These are phyloP conservation scores for Drosophila guanche DNA, from an alignment of 1,140 invertebrate species.

Conservation along the genomic window DNA sequence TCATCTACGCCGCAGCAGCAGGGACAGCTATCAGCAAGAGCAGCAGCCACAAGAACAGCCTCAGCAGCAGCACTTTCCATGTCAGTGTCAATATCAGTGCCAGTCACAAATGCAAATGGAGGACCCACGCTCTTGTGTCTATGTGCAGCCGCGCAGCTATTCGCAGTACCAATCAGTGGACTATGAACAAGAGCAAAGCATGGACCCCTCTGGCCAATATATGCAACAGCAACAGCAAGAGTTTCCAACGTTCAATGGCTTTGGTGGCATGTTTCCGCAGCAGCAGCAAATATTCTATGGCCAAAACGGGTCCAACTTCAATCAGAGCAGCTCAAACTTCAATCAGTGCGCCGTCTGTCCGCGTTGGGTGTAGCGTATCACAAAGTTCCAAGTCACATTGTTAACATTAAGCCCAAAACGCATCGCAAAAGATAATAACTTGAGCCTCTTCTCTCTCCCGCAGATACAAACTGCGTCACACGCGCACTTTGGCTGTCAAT, in stretches of 20 bases:
- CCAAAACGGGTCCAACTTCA: not conserved
- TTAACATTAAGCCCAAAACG: not conserved
- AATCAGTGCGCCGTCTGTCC: slow-evolving; percentile 30
- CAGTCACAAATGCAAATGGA: slow-evolving; percentile 31
- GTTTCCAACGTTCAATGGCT: not conserved
- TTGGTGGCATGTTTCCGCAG: slow-evolving; percentile 13
- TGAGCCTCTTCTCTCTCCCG: slow-evolving; percentile 13
- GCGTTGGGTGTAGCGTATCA: slow-evolving; percentile 75
- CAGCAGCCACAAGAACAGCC: slow-evolving; percentile 3
- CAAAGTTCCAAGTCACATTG: slow-evolving; percentile 24
- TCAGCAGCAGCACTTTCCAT: not conserved
- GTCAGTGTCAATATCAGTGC: slow-evolving; percentile 11
- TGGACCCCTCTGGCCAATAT: not conserved
- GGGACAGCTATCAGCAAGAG: slow-evolving; percentile 16
- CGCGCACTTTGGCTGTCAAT: slow-evolving; percentile 88
- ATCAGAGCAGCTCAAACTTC: not conserved
- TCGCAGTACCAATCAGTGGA: slow-evolving; percentile 1
- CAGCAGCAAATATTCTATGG: slow-evolving; percentile 19
- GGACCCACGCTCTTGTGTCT: not conserved
- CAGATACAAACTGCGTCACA: slow-evolving; percentile 90
- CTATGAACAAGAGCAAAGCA: slow-evolving; percentile 22
- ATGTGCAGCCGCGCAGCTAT: slow-evolving; percentile 6
- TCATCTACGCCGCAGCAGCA: slow-evolving; percentile 35
- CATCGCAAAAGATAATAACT: slow-evolving; percentile 5
- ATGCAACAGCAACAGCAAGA: slow-evolving; percentile 1